Evolutionary conservation across 2,797 vertebrate species (phyloP).

Genomic region (Characodon lateralis): DNA sequence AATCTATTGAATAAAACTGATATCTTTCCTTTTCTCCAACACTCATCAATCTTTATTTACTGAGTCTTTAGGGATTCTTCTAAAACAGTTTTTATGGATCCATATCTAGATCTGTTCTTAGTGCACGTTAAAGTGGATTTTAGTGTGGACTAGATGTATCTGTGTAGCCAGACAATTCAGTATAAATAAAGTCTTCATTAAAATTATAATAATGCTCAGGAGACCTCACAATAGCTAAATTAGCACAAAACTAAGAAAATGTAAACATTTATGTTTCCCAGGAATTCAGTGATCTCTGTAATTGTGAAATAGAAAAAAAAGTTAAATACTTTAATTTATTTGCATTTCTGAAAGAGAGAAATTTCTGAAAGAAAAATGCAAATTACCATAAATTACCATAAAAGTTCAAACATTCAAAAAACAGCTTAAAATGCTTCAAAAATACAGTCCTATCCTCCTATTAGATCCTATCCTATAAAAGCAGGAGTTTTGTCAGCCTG

Average conservation of each 20-base stretch:
- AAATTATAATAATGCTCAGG: background rate
- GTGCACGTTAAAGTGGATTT: background rate
- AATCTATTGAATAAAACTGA: too few species aligned
- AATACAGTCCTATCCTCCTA: background rate
- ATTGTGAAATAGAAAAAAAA: background rate
- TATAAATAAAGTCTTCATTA: background rate
- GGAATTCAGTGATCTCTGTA: background rate
- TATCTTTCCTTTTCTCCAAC: too few species aligned
- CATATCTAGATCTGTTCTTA: background rate
- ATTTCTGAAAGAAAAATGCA: background rate
- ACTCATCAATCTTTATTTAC: background rate
- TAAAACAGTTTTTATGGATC: background rate
- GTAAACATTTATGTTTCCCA: background rate
- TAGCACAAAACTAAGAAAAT: background rate
- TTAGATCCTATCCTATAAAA: too few species aligned
- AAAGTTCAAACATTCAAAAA: too few species aligned
- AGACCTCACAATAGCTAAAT: background rate
- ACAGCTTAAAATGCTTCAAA: too few species aligned
- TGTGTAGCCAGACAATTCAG: background rate
- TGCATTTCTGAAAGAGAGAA: background rate
- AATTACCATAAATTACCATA: too few species aligned
- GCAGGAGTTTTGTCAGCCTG: too few species aligned
- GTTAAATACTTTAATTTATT: background rate
- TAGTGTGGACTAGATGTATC: background rate
- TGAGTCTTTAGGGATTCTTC: background rate